Evolutionary conservation across 2,888 invertebrate genomes (phyloP).

Genomic region (Pseudanteris insignis): DNA sequence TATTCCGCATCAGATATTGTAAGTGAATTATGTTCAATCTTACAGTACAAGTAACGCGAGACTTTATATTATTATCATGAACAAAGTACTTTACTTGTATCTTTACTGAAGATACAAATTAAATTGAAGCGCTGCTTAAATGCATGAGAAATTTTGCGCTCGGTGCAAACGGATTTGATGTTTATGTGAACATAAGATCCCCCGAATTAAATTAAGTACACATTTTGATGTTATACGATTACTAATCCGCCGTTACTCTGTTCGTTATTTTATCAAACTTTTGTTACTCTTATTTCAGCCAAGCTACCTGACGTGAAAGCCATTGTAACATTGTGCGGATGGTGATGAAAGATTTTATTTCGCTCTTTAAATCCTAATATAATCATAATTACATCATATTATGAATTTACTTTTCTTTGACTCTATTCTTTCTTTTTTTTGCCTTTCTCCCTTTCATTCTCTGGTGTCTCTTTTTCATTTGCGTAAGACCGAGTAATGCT

Average conservation of each 20-base stretch:
- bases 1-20: conserved; percentile 14
- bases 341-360: too few relatives aligned
- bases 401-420: not conserved
- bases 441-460: conserved; percentile 8
- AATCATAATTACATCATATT: too few relatives aligned
- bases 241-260: too few relatives aligned
- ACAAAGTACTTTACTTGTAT: too few relatives aligned
- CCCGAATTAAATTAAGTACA: too few relatives aligned
- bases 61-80: too few relatives aligned
- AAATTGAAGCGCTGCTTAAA: conserved; percentile 25
- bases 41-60: conserved; percentile 6
- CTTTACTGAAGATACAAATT: too few relatives aligned
- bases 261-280: not conserved
- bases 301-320: too few relatives aligned
- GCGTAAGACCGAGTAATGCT: conserved; percentile 5
- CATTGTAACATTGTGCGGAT: too few relatives aligned
- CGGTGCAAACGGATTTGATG: conserved; percentile 9
- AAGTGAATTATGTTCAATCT: conserved; percentile 18
- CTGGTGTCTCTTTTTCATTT: conserved; percentile 12
- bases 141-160: conserved; percentile 11
- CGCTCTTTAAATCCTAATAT: too few relatives aligned
- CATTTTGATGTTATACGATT: too few relatives aligned
- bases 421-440: not conserved
- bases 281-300: too few relatives aligned
- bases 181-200: conserved; percentile 9